phyloP scores from a whole-genome alignment of 2,113 vertebrate species.

The Ceyx margarethae region DNA sequence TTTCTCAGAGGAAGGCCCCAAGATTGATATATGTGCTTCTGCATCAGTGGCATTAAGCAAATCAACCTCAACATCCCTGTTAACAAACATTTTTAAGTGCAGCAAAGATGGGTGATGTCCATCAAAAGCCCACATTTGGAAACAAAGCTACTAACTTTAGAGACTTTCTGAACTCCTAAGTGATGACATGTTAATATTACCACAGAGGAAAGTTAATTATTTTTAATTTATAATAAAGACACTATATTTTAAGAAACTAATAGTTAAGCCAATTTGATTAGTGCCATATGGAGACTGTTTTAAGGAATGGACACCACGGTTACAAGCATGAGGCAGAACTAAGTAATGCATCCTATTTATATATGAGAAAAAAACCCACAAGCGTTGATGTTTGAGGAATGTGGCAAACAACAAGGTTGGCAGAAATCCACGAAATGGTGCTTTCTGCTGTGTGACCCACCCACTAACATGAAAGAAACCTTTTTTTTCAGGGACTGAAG shows the following conservation, averaged over 20 bases:
- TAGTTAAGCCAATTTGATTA: slow-evolving; percentile 67
- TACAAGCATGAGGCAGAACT: slow-evolving; percentile 30
- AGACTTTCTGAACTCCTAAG: slow-evolving; percentile 32
- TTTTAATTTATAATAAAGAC: slow-evolving; percentile 49
- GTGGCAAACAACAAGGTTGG: background rate
- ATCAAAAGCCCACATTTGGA: slow-evolving; percentile 31
- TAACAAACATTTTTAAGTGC: background rate
- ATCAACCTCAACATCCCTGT: background rate
- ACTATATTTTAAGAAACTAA: slow-evolving; percentile 71
- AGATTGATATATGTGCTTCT: background rate
- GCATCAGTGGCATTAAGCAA: background rate
- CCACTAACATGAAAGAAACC: background rate
- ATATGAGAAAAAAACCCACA: background rate
- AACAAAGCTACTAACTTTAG: slow-evolving; percentile 25
- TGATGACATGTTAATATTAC: slow-evolving; percentile 22
- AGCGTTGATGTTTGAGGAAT: slow-evolving; percentile 4
- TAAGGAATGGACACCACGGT: slow-evolving; percentile 39
- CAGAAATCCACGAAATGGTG: slow-evolving; percentile 11
- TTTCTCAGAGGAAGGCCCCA: background rate
- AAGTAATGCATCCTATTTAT: slow-evolving; percentile 53
- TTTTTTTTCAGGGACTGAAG: background rate
- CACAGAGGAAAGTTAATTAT: slow-evolving; percentile 18
- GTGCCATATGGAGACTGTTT: slow-evolving; percentile 66
- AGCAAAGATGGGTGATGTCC: background rate
- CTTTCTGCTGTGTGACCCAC: background rate